Evolutionary conservation across 2,113 vertebrate genomes (phyloP).

Genomic region (Bucco capensis): DNA sequence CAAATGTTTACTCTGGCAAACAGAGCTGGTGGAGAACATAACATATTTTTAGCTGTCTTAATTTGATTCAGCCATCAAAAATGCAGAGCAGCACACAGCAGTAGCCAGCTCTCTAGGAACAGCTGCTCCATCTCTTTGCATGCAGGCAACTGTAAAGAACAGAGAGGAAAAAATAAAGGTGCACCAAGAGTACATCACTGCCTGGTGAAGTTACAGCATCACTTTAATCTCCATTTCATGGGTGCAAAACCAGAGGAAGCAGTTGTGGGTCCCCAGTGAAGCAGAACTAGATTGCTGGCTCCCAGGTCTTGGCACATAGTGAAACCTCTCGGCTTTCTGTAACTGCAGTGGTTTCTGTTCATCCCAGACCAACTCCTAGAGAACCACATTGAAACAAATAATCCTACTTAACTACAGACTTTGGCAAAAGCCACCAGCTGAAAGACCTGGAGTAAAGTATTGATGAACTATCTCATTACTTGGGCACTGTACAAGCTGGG

Average conservation of each 20-base stretch:
- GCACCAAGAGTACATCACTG: background rate
- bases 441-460: background rate
- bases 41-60: background rate
- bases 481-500: background rate
- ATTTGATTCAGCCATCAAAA: background rate
- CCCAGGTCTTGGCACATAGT: too few species aligned
- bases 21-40: background rate
- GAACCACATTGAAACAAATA: fast-evolving
- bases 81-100: background rate
- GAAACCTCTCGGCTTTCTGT: background rate
- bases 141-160: background rate
- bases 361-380: background rate
- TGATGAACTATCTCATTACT: background rate
- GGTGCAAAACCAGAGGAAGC: background rate
- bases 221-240: background rate
- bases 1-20: background rate
- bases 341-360: background rate
- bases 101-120: background rate
- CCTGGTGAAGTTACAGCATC: fast-evolving
- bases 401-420: background rate
- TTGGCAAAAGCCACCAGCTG: background rate
- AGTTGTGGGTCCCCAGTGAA: background rate
- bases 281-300: background rate
- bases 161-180: background rate
- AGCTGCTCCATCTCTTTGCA: background rate